phyloP scores from a whole-genome alignment of 2,113 vertebrate genomes.

The Todiramphus saurophagus region DNA sequence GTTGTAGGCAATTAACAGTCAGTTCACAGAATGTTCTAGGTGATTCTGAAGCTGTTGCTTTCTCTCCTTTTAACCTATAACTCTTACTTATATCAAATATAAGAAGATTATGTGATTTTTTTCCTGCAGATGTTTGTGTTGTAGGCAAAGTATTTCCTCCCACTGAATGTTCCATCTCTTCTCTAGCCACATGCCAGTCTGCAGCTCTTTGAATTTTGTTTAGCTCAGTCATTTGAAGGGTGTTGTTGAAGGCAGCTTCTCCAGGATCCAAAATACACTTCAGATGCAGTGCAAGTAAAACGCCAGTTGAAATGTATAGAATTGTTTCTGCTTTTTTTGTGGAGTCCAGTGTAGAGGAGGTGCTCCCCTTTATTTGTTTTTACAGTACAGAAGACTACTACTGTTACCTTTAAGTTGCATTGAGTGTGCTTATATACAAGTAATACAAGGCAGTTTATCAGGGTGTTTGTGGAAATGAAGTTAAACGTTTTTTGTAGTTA shows the following conservation, averaged over 20 bases:
- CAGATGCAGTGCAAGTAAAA: neutral
- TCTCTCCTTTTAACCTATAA: neutral
- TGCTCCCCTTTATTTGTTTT: neutral
- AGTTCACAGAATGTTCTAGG: neutral
- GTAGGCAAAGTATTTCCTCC: neutral
- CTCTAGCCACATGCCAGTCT: neutral
- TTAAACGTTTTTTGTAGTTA: neutral
- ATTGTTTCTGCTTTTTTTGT: neutral
- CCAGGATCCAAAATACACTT: neutral
- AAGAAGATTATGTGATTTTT: neutral
- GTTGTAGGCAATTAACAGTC: neutral
- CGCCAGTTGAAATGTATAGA: neutral
- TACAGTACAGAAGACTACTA: neutral
- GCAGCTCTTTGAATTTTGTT: neutral
- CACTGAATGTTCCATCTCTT: neutral
- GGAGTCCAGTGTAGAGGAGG: neutral
- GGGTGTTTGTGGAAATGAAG: neutral
- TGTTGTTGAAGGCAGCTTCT: neutral
- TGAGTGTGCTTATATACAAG: neutral
- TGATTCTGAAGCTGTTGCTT: neutral
- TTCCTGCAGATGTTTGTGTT: neutral
- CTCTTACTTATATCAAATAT: neutral
- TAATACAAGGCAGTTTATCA: neutral
- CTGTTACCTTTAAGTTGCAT: neutral
- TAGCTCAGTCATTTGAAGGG: neutral